These are phyloP conservation scores for Platysteira castanea DNA, from an alignment of 2,113 vertebrate genomes.

Conservation along the genomic window DNA sequence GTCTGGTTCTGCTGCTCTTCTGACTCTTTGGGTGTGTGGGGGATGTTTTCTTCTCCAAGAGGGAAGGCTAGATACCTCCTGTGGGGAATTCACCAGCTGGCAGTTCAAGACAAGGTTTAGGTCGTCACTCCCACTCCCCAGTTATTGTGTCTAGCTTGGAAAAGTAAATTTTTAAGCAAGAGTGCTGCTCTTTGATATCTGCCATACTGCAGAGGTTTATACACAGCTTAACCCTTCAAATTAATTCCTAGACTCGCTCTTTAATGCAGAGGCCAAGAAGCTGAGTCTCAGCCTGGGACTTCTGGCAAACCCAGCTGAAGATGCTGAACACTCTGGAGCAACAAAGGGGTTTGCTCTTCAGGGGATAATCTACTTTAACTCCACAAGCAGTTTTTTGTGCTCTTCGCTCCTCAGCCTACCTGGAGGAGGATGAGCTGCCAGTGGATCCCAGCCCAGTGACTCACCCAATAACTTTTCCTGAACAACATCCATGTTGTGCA, in stretches of 20 bases:
- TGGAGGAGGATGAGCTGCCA: neutral
- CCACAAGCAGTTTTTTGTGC: neutral
- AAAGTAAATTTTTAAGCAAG: neutral
- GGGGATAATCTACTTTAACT: neutral
- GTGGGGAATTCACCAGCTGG: neutral
- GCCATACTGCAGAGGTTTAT: neutral
- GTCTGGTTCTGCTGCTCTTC: neutral
- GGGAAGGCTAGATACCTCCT: neutral
- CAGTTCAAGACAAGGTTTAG: neutral
- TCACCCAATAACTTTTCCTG: neutral
- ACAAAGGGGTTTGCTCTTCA: neutral
- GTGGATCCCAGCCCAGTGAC: neutral
- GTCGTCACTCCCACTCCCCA: neutral
- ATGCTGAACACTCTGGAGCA: neutral
- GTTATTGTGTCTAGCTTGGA: neutral
- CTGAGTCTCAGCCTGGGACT: neutral
- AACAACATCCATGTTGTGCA: neutral
- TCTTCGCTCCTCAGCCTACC: neutral
- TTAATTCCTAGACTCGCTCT: neutral
- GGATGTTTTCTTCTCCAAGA: neutral
- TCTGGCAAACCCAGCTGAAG: neutral
- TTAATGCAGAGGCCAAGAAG: neutral
- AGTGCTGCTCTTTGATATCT: slow-evolving; percentile 2
- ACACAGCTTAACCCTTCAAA: neutral
- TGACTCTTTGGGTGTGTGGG: neutral